phyloP scores from a whole-genome alignment of 2,113 vertebrate genomes.

The Ploceus nigricollis region DNA sequence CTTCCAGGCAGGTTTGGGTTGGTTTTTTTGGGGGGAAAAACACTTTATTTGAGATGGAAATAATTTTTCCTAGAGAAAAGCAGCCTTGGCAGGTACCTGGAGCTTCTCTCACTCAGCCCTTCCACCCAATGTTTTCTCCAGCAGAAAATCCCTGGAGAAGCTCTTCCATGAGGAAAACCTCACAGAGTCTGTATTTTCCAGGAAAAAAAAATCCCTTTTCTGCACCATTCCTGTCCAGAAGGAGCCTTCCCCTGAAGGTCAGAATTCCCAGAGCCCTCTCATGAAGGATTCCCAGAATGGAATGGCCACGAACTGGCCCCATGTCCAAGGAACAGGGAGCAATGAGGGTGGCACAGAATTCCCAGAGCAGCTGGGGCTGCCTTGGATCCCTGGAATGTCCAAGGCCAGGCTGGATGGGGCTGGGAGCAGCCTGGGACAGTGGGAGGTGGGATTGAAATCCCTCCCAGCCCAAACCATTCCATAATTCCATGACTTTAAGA shows the following conservation, averaged over 20 bases:
- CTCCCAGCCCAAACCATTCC: background rate
- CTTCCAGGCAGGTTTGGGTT: background rate
- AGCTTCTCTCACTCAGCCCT: background rate
- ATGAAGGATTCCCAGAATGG: background rate
- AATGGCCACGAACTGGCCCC: background rate
- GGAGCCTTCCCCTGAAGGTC: background rate
- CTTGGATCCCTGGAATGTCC: background rate
- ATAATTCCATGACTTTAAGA: background rate
- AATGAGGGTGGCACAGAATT: background rate
- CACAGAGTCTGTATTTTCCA: background rate
- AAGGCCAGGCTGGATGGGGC: background rate
- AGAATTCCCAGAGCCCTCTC: background rate
- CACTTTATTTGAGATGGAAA: background rate
- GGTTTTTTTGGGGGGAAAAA: fast-evolving
- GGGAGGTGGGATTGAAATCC: background rate
- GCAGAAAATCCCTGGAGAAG: background rate
- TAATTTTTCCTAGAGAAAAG: background rate
- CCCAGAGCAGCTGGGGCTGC: background rate
- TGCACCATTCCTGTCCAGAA: background rate
- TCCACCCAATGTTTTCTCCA: background rate
- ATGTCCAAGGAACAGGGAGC: background rate
- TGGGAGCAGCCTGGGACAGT: fast-evolving
- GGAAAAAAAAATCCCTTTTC: background rate
- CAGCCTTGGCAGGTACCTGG: background rate
- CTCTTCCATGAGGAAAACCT: background rate